Evolutionary conservation across 2,113 vertebrate species (phyloP), one percentile per base, ranked within the genome.

Genomic region (Phyllopteryx taeniolatus): DNA sequence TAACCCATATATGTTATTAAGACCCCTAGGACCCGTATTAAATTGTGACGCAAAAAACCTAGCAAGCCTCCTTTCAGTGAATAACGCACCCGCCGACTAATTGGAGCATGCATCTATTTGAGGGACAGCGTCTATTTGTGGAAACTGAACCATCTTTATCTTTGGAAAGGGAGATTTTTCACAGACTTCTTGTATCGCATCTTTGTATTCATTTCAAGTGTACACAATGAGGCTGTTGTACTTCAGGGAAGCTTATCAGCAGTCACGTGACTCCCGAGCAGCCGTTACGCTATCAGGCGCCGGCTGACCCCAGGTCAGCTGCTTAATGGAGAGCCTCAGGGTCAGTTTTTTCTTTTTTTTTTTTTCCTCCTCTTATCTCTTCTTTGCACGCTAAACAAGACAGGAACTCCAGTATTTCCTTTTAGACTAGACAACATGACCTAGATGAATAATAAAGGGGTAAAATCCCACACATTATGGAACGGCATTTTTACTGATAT

Each of bases 261-360:
- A 5, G 22, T 60, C 59, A 61, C 59, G 59, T 35, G 27, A 61
- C 59, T 35, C 27, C 27, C 27, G 11, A 13, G 27, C 57, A 5
- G 59, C 57, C 27, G 59, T 35, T 33, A 35, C 31, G 59, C 59
- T 61, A 61, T 61, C 59, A 35, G 59, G 59, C 59, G 31, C 31
- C 12, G 15, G 31, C 31, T 35, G 59, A 35, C 59, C 59, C 13
- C 14, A 3, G 31, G 59, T 61, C 31, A 17, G 59, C 59, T 35
- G 59, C 59, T 61, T 61, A 17, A 61, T 35, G 59, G 59, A 17
- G 59, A 17, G 57, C 57, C 57, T 60, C 57, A 35, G 59, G 59
- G 59, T 3, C 22, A 13, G 56, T 5, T 27, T 59, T 31, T 59
- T 59, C 15, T 7, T 8, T 7, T 59, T 59, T 31, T 33, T 7